Evolutionary conservation across 2,888 invertebrate species (phyloP), one percentile per base, ranked within the genome.

Genomic region (Belgica antarctica): DNA sequence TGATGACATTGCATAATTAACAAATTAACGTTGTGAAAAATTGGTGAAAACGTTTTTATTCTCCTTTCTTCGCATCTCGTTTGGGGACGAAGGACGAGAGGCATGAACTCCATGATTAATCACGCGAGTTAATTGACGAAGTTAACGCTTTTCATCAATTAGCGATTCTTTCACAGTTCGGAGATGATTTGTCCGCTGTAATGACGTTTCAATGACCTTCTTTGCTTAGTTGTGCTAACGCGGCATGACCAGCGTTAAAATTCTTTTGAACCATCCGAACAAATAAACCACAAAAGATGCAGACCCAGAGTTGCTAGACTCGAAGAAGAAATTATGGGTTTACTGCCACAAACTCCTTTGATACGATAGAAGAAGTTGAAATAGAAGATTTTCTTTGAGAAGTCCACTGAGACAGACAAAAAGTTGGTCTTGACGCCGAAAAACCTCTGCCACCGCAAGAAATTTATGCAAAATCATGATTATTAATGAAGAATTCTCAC

Each of bases 1-100:
- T 28, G 61, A 61, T 61, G 61, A 61, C 61, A 27, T 61, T 61
- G 61, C 61, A 61, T 61, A 61, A 27, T 61, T 61, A 61, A 61
- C 17, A 7, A 61, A 7, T 10, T 61, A 61, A 61, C 15, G 61
- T 28, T 24, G 59, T 59, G 59, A 59, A 59, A 59, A 59, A 59
- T 59, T 59, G 61, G 5, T 28, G 28, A 8, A 61, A 61, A 61
- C 17, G 10, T 7, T 61, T 17, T 47, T 17, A 8, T 31, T 31
- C 34, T 31, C 34, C 12, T 31, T 8, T 31, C 34, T 31, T 31
- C 7, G 5, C 5, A 31, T 12, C 41, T 31, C 31, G 31, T 41
- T 41, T 41, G 3, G 41, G 41, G 10, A 46, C 15, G 22, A 22
- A 4, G 52, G 22, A 46, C 7, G 15, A n/a, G n/a, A n/a, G n/a